Evolutionary conservation across 2,888 invertebrate species (phyloP).

Genomic region (Pecten maximus): DNA sequence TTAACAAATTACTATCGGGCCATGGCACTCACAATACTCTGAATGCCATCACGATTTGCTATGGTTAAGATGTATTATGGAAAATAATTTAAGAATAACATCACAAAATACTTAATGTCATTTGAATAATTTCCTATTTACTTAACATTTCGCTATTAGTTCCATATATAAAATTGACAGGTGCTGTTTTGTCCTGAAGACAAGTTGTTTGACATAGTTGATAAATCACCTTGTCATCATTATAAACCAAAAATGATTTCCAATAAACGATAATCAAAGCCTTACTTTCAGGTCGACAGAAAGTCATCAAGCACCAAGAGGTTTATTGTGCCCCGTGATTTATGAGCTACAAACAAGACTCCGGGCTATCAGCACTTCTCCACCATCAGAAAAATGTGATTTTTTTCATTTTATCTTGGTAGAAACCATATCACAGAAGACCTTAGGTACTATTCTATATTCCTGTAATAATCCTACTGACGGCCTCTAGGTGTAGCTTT

Average conservation of each 20-base stretch:
- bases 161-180: too few relatives aligned
- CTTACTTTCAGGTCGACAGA: background rate
- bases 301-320: background rate
- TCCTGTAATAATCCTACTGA: background rate
- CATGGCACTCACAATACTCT: too few relatives aligned
- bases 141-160: too few relatives aligned
- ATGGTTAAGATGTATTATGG: too few relatives aligned
- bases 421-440: background rate
- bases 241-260: background rate
- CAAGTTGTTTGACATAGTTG: background rate
- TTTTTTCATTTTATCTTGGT: background rate
- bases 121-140: too few relatives aligned
- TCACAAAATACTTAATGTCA: too few relatives aligned
- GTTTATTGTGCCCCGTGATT: background rate
- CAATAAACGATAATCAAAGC: background rate
- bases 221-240: slow-evolving; percentile 6
- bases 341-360: background rate
- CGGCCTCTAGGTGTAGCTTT: background rate
- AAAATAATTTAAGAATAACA: too few relatives aligned
- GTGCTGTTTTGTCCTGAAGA: background rate
- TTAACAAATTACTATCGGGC: too few relatives aligned
- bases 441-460: background rate
- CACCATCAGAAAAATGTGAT: background rate
- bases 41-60: too few relatives aligned
- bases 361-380: background rate